phyloP scores from a whole-genome alignment of 2,797 vertebrate genomes.

The Sciurus vulgaris region DNA sequence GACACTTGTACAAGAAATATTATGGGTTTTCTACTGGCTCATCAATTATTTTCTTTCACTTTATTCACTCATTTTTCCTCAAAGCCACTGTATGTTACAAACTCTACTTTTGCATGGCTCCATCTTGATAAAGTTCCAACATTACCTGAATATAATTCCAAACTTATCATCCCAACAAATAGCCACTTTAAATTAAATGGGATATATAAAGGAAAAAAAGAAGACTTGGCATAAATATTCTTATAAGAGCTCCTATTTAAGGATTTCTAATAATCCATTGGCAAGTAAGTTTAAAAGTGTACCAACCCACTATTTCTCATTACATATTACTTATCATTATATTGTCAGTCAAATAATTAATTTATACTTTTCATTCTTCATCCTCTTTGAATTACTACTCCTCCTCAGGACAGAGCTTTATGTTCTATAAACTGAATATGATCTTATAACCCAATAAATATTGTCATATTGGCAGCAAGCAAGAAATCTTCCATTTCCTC shows the following conservation, averaged over 20 bases:
- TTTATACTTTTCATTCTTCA: not conserved
- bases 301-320: not conserved
- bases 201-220: slow-evolving; percentile 1
- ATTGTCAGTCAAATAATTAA: slow-evolving; percentile 39
- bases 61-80: slow-evolving; percentile 18
- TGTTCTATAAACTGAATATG: not conserved
- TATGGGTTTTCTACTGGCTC: slow-evolving; percentile 56
- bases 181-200: slow-evolving; percentile 21
- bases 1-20: slow-evolving; percentile 49
- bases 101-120: not conserved
- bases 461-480: not conserved
- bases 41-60: slow-evolving; percentile 44
- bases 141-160: slow-evolving; percentile 46
- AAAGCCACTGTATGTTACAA: slow-evolving; percentile 44
- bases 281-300: slow-evolving; percentile 33
- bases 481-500: slow-evolving; percentile 55
- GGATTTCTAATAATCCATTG: not conserved
- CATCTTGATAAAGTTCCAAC: slow-evolving; percentile 56
- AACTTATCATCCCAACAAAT: slow-evolving; percentile 1
- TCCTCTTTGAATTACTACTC: not conserved
- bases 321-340: not conserved
- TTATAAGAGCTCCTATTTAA: not conserved
- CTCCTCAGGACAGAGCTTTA: not conserved
- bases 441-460: not conserved
- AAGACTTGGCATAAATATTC: not conserved